These are phyloP conservation scores for Orthosia cruda DNA, from an alignment of 2,888 invertebrate species.

Conservation along the genomic window DNA sequence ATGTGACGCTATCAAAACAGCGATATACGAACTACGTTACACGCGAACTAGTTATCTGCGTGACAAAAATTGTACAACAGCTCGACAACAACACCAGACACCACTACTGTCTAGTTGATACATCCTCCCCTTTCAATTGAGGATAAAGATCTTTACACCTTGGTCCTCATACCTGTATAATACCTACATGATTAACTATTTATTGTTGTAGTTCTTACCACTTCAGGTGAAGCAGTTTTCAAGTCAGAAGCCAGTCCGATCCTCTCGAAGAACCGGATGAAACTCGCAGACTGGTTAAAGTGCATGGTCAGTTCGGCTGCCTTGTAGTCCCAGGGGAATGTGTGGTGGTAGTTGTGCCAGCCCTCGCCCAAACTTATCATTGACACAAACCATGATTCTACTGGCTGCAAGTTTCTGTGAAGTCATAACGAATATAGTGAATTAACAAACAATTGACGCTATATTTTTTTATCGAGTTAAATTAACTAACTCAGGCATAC, in stretches of 20 bases:
- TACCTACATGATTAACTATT: background rate
- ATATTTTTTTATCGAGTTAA: background rate
- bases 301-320: slow-evolving; percentile 95
- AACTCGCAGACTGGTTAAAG: slow-evolving; percentile 92
- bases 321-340: slow-evolving; percentile 98
- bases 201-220: slow-evolving; percentile 75
- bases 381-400: slow-evolving; percentile 95
- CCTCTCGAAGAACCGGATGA: slow-evolving; percentile 92
- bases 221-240: slow-evolving; percentile 87
- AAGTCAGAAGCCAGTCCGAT: slow-evolving; percentile 93
- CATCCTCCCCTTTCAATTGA: background rate
- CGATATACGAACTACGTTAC: background rate
- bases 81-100: background rate
- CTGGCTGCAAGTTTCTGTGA: slow-evolving; percentile 94
- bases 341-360: slow-evolving; percentile 98
- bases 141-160: too few species aligned
- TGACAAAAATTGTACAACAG: background rate
- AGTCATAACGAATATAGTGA: slow-evolving; percentile 39
- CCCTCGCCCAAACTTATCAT: slow-evolving; percentile 95
- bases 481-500: slow-evolving; percentile 14
- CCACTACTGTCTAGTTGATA: background rate
- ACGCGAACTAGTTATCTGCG: background rate
- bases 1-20: background rate
- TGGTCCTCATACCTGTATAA: background rate
- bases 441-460: slow-evolving; percentile 8